Evolutionary conservation across 2,113 vertebrate species (phyloP).

Genomic region (Argyrosomus japonicus): DNA sequence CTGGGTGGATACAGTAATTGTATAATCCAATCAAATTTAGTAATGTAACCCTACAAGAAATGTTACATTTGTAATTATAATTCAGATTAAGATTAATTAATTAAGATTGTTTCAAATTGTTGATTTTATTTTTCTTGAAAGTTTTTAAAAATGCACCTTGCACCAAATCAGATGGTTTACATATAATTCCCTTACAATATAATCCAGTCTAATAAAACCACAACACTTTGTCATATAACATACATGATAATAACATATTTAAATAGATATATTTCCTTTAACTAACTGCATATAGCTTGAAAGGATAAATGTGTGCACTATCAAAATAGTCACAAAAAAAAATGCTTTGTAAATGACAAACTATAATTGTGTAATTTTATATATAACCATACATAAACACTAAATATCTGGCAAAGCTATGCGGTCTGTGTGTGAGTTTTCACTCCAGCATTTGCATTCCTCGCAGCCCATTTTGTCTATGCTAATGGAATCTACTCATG

Average conservation of each 20-base stretch:
- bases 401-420: background rate
- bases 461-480: conserved; percentile 65
- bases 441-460: conserved; percentile 50
- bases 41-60: no score
- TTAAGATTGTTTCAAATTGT: background rate
- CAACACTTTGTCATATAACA: background rate
- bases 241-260: background rate
- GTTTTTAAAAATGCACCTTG: background rate
- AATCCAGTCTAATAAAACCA: background rate
- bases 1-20: no score
- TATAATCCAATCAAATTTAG: no score
- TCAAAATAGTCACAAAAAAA: background rate
- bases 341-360: conserved; percentile 6
- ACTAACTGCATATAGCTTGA: background rate
- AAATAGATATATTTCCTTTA: background rate
- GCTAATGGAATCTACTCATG: conserved; percentile 77
- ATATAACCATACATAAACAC: background rate
- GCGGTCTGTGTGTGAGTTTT: background rate
- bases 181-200: background rate
- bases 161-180: background rate
- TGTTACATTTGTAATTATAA: no score
- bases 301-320: background rate
- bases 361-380: background rate
- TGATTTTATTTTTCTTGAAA: background rate
- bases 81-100: no score